Conservation (phyloP, 2,113 vertebrate species). For the Psittacula cyanocephala region DNA sequence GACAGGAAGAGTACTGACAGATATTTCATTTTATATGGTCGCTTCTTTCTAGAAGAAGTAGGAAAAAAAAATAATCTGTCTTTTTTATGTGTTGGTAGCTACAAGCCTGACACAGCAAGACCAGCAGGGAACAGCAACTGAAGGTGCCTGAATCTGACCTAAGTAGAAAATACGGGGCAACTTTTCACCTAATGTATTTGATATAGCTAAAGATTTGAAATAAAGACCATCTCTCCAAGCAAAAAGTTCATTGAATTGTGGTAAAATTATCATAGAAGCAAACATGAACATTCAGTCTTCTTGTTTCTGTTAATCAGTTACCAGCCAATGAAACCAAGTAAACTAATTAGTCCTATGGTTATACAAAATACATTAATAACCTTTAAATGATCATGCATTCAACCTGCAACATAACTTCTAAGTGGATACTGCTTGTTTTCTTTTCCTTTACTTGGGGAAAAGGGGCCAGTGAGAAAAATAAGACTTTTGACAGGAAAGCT, state of each 20-base stretch:
- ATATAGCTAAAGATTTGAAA: neutral
- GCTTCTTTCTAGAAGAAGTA: neutral
- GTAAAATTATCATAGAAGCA: conserved; percentile 39
- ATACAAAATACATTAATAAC: conserved; percentile 17
- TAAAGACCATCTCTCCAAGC: conserved; percentile 80
- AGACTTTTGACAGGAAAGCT: conserved; percentile 30
- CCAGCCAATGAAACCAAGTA: conserved; percentile 29
- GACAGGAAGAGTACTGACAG: neutral
- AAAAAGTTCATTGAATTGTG: conserved; percentile 66
- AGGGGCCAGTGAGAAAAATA: conserved; percentile 54
- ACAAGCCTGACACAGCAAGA: neutral
- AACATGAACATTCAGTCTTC: conserved; percentile 48
- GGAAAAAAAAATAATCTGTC: neutral
- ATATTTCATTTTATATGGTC: neutral
- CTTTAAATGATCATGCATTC: conserved; percentile 64
- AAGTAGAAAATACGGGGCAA: neutral
- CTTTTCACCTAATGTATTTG: neutral
- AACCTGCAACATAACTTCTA: neutral
- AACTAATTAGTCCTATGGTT: neutral
- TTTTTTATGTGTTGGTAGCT: neutral
- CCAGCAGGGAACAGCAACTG: neutral
- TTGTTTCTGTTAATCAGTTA: conserved; percentile 56
- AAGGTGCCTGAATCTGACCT: neutral
- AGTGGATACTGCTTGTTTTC: conserved; percentile 11
- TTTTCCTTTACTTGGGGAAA: conserved; percentile 50